phyloP scores from a whole-genome alignment of 2,113 vertebrate genomes.

The Callionymus lyra region DNA sequence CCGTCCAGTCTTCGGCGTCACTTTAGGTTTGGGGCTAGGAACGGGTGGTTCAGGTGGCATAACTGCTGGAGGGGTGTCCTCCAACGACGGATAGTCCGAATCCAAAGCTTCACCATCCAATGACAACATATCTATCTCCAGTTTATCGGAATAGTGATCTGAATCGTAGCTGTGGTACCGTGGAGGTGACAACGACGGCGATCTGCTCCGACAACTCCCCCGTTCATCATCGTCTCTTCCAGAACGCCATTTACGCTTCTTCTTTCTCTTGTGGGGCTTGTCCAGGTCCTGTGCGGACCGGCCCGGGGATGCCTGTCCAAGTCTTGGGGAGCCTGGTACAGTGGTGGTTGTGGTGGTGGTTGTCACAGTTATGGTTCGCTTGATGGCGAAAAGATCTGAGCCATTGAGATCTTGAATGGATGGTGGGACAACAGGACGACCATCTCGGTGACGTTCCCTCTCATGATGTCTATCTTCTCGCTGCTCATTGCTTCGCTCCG shows the following conservation, averaged over 20 bases:
- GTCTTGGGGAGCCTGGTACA: slow-evolving; percentile 62
- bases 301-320: slow-evolving; percentile 47
- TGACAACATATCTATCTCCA: slow-evolving; percentile 63
- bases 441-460: slow-evolving; percentile 59
- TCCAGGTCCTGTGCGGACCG: slow-evolving; percentile 56
- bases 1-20: slow-evolving; percentile 36
- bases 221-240: slow-evolving; percentile 51
- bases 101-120: slow-evolving; percentile 72
- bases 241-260: slow-evolving; percentile 58
- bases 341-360: slow-evolving; percentile 61
- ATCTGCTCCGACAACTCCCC: slow-evolving; percentile 34
- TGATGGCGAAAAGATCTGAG: slow-evolving; percentile 86
- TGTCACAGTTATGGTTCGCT: slow-evolving; percentile 86
- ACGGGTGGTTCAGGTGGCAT: slow-evolving; percentile 43
- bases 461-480: slow-evolving; percentile 48
- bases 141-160: slow-evolving; percentile 58
- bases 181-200: slow-evolving; percentile 48
- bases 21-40: slow-evolving; percentile 56
- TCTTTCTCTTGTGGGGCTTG: slow-evolving; percentile 63
- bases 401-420: slow-evolving; percentile 90
- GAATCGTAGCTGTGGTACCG: slow-evolving; percentile 62
- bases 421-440: slow-evolving; percentile 77
- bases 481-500: slow-evolving; percentile 45
- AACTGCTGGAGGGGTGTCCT: slow-evolving; percentile 61
- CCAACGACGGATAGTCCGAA: slow-evolving; percentile 70